phyloP scores from a whole-genome alignment of 2,113 vertebrate species.

The Gobius niger region DNA sequence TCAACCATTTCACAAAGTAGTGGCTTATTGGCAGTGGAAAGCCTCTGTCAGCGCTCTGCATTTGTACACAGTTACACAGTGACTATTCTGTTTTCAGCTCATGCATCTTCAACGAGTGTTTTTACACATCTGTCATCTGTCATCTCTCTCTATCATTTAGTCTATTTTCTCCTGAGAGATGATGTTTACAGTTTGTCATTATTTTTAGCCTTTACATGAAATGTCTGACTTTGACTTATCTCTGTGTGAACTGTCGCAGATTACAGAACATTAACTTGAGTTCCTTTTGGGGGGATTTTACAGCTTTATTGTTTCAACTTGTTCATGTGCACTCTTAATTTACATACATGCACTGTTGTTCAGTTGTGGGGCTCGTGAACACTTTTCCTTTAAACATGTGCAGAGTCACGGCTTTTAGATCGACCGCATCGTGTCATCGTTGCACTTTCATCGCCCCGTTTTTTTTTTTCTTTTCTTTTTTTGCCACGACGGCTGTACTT shows the following conservation, averaged over 20 bases:
- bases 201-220: slow-evolving; percentile 38
- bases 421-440: slow-evolving; percentile 30
- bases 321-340: too few relatives aligned
- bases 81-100: slow-evolving; percentile 25
- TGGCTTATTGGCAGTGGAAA: slow-evolving; percentile 42
- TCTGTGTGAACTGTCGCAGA: not conserved
- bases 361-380: slow-evolving; percentile 4
- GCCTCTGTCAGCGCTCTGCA: slow-evolving; percentile 43
- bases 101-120: slow-evolving; percentile 15
- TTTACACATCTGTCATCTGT: slow-evolving; percentile 47
- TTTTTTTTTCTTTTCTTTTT: too few relatives aligned
- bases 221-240: slow-evolving; percentile 10
- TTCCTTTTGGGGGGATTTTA: not conserved
- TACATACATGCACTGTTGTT: not conserved
- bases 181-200: slow-evolving; percentile 42
- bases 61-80: slow-evolving; percentile 13
- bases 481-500: slow-evolving; percentile 27
- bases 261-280: not conserved
- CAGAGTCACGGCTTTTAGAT: slow-evolving; percentile 36
- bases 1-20: slow-evolving; percentile 46
- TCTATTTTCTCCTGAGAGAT: slow-evolving; percentile 52
- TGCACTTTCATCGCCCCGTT: slow-evolving; percentile 23
- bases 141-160: slow-evolving; percentile 56
- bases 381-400: not conserved
- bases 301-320: not conserved